These are phyloP conservation scores for Lucinisca nassula DNA, from an alignment of 2,888 invertebrate species.

Conservation along the genomic window DNA sequence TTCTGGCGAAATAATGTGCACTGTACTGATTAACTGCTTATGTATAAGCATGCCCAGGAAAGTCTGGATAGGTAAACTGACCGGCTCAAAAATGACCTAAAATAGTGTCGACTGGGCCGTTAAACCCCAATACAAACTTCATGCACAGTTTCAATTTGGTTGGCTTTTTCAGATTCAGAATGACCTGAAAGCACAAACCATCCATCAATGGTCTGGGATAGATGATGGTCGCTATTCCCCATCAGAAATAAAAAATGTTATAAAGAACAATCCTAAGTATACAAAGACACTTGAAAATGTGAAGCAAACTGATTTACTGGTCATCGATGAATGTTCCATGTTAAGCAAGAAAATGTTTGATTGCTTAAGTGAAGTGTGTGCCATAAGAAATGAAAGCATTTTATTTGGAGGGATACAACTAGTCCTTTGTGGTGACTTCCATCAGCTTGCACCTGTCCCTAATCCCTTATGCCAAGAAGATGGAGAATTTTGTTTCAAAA, in stretches of 20 bases:
- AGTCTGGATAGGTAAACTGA: no score
- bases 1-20: no score
- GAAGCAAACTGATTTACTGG: constrained; percentile 34
- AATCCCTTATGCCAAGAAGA: constrained; percentile 29
- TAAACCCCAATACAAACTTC: no score
- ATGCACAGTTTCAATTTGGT: neutral
- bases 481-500: constrained; percentile 37
- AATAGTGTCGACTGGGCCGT: no score
- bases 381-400: constrained; percentile 14
- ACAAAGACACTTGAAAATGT: constrained; percentile 22
- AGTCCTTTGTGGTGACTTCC: constrained; percentile 34
- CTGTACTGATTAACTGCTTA: no score
- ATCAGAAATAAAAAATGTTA: constrained; percentile 32
- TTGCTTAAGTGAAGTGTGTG: constrained; percentile 35
- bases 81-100: no score
- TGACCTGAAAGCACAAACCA: constrained; percentile 35
- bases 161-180: neutral
- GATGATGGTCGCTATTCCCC: constrained; percentile 42
- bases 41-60: no score
- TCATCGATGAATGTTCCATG: constrained; percentile 57
- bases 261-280: constrained; percentile 33
- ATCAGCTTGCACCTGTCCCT: constrained; percentile 42
- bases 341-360: constrained; percentile 32
- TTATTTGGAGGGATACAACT: constrained; percentile 43
- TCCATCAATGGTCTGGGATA: constrained; percentile 52